These are phyloP conservation scores for Tolypeutes matacus DNA, from an alignment of 2,797 vertebrate species.

Conservation along the genomic window DNA sequence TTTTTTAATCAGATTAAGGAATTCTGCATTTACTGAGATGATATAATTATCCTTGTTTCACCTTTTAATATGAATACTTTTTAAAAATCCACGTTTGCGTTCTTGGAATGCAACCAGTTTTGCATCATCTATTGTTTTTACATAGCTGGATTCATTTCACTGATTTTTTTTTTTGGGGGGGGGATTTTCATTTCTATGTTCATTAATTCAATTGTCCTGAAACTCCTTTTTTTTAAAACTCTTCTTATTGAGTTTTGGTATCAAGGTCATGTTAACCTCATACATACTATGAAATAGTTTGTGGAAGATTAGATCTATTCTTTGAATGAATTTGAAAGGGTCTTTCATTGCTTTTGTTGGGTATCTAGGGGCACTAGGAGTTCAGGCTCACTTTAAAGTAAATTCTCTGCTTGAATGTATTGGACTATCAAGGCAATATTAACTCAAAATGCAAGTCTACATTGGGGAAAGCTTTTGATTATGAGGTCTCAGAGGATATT, in stretches of 20 bases:
- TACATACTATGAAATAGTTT: constrained; percentile 2
- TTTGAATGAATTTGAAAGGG: neutral
- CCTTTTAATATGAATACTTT: neutral
- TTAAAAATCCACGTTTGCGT: neutral
- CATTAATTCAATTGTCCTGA: neutral
- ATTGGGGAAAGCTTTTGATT: constrained; percentile 5
- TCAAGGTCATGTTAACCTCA: neutral
- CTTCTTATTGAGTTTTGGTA: neutral
- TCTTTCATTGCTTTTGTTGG: neutral
- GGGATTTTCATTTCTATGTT: constrained; percentile 39
- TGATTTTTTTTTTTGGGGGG: neutral
- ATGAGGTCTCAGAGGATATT: neutral
- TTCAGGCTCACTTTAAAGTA: neutral
- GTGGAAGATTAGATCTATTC: neutral
- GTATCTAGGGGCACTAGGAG: neutral
- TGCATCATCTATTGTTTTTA: neutral
- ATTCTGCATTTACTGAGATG: neutral
- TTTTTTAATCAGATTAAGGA: constrained; percentile 18
- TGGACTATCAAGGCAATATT: neutral
- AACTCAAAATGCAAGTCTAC: neutral
- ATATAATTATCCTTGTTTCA: constrained; percentile 18
- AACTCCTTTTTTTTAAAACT: neutral
- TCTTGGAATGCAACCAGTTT: neutral
- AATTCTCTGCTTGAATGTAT: neutral
- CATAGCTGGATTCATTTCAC: neutral